Evolutionary conservation across 2,888 invertebrate genomes (phyloP), one percentile per base, ranked within the genome.

Genomic region (Achlya flavicornis): DNA sequence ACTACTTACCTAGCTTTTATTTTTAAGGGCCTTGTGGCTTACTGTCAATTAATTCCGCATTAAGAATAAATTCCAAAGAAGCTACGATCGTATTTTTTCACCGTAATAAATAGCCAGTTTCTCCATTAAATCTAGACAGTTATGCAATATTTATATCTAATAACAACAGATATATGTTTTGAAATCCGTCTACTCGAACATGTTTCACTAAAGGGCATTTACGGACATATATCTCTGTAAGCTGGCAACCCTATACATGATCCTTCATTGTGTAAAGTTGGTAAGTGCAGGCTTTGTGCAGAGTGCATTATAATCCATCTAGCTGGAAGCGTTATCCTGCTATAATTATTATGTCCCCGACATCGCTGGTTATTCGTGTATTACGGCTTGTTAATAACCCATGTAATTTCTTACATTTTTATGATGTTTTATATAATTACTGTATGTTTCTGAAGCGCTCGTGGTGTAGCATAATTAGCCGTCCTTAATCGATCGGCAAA

Each of bases 241-340:
- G 48, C 14, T 6, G 7, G 53, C 19, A 53, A 33, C 76, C 76
- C 75, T 77, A 67, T 12, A 58, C n/a, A 59, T 62, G 61, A 68
- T 57, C 61, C 64, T 66, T 70, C 65, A 71, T 63, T 71, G 70
- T 70, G 73, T 77, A 74, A 76, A 63, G 43, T 61, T 43, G 68
- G 70, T 72, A 75, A 79, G 76, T 75, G 77, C 73, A 66, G 73
- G 78, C 77, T 77, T 78, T 72, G 73, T 63, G 72, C 73, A 63
- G 66, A 79, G 77, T 79, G 79, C 81, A 81, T 75, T 80, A 76
- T 80, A 78, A 82, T 79, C 78, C 72, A 69, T 64, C 73, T 66
- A 69, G 53, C 53, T 53, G 41, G 62, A 57, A 26, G 33, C 66
- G 61, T 68, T 69, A 72, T 66, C 63, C 67, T 53, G 38, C 58